Evolutionary conservation across 2,113 vertebrate species (phyloP).

Genomic region (Rhynchomys soricoides): DNA sequence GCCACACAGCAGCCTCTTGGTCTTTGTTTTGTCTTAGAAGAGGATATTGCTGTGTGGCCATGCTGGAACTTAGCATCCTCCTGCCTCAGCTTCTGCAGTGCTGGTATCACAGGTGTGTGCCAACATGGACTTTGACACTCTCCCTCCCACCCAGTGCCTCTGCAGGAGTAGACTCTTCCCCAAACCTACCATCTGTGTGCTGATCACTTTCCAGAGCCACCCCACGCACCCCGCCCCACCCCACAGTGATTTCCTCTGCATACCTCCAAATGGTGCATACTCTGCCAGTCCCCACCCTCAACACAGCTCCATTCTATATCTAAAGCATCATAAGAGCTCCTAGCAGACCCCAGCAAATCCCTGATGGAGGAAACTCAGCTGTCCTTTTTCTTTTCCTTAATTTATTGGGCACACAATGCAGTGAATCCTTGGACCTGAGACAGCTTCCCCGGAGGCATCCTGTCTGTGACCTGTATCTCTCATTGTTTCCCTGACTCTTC

Average conservation of each 20-base stretch:
- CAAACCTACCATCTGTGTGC: not conserved
- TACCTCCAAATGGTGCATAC: not conserved
- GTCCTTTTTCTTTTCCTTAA: not conserved
- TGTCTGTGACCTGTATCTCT: rapidly evolving
- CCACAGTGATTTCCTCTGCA: not conserved
- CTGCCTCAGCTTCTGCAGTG: not conserved
- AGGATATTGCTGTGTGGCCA: not conserved
- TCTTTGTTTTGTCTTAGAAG: not conserved
- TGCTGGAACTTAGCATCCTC: not conserved
- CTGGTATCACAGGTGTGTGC: not conserved
- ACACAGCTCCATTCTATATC: not conserved
- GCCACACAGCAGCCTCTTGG: not conserved
- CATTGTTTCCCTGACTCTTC: not conserved
- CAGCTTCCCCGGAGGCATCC: rapidly evolving
- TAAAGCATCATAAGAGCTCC: not conserved
- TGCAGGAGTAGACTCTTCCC: not conserved
- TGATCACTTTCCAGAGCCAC: not conserved
- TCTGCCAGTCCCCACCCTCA: not conserved
- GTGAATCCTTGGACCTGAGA: not conserved
- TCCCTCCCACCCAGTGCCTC: not conserved
- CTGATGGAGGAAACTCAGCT: rapidly evolving
- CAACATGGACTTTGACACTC: not conserved
- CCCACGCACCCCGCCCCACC: not conserved
- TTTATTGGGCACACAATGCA: not conserved
- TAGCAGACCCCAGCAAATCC: rapidly evolving